Evolutionary conservation across 2,113 vertebrate species (phyloP).

Genomic region (Corythornis vintsioides): DNA sequence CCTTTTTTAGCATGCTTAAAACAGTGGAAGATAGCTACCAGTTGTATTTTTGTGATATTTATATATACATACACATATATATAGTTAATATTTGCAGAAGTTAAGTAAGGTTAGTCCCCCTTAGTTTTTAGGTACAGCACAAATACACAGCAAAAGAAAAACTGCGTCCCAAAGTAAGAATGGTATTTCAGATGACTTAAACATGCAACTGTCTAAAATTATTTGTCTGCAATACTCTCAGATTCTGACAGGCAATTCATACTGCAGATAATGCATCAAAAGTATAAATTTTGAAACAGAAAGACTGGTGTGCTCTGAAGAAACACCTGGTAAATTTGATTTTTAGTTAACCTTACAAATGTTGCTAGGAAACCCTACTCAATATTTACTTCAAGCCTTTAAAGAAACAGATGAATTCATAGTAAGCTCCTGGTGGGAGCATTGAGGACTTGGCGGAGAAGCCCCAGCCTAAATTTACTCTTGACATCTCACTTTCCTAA

Average conservation of each 20-base stretch:
- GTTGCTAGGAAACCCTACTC: constrained; percentile 65
- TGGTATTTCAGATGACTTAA: background rate
- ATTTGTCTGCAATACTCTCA: background rate
- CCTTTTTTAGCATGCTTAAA: background rate
- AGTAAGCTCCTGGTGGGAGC: constrained; percentile 26
- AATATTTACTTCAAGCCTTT: constrained; percentile 61
- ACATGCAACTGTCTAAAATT: background rate
- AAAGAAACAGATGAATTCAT: constrained; percentile 56
- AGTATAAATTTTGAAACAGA: background rate
- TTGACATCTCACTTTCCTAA: constrained; percentile 25
- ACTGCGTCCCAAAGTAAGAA: background rate
- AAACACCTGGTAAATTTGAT: constrained; percentile 38
- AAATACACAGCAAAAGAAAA: background rate
- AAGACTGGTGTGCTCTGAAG: constrained; percentile 2
- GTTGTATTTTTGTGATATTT: background rate
- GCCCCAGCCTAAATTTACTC: background rate
- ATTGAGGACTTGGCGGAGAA: background rate
- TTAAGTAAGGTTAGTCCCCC: background rate
- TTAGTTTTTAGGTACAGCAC: background rate
- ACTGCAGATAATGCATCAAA: background rate
- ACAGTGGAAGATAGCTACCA: background rate
- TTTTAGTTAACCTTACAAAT: constrained; percentile 65
- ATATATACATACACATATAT: background rate
- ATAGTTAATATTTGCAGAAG: background rate
- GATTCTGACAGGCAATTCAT: background rate